A percentile compares a stretch with the other conserved stretches of the same genome.
Evolutionary conservation across 2,797 vertebrate genomes (phyloP).

Genomic region (Rhabdomys pumilio): DNA sequence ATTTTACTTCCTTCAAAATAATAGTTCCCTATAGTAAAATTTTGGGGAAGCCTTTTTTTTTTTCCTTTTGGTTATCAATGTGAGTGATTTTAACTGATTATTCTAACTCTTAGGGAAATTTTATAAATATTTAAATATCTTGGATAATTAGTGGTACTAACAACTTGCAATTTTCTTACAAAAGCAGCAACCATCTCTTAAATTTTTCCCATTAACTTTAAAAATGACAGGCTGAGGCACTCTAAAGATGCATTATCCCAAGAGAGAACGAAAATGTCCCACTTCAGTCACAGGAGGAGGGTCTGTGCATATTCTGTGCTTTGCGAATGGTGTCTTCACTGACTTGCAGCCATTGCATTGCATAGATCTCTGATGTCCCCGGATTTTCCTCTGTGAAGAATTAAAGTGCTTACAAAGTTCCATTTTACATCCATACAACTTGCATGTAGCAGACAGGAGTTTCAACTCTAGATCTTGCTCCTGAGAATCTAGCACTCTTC

Average conservation of each 20-base stretch:
- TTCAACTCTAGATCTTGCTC: background rate
- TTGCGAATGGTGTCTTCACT: background rate
- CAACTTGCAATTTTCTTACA: background rate
- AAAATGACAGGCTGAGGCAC: background rate
- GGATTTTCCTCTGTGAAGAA: background rate
- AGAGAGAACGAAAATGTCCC: background rate
- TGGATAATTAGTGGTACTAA: constrained; percentile 6
- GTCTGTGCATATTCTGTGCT: background rate
- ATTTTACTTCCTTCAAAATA: constrained; percentile 18
- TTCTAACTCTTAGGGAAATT: background rate
- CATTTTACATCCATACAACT: background rate
- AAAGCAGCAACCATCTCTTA: background rate
- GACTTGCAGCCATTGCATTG: background rate
- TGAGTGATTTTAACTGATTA: background rate
- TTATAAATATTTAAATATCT: constrained; percentile 23
- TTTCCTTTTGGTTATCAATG: background rate
- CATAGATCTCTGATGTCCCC: background rate
- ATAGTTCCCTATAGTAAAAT: background rate
- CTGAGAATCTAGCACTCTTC: background rate
- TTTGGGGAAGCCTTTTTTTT: background rate
- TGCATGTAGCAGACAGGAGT: background rate
- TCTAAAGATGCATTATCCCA: constrained; percentile 1
- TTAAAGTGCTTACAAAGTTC: background rate
- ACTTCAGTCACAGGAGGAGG: background rate
- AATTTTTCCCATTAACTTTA: constrained; percentile 4